Conservation (phyloP, 2,797 vertebrate species). For the Limosa lapponica region DNA sequence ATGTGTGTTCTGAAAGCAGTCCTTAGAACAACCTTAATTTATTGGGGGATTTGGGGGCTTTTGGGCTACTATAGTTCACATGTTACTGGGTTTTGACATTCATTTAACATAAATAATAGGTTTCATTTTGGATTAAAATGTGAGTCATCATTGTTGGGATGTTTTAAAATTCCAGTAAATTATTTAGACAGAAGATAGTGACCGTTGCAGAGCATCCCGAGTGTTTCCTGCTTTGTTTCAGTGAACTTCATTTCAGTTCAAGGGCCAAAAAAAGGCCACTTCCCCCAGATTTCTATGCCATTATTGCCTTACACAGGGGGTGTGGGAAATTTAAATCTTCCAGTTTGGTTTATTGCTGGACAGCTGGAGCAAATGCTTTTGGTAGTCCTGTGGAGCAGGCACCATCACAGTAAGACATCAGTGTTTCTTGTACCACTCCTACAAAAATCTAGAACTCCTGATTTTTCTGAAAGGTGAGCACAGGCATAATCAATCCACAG, state of each 20-base stretch:
- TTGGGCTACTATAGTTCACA: neutral
- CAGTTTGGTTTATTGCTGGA: neutral
- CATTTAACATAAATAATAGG: neutral
- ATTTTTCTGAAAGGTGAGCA: neutral
- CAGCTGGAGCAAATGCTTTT: neutral
- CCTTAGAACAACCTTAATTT: neutral
- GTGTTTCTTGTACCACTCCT: neutral
- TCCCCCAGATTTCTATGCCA: neutral
- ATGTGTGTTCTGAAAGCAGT: neutral
- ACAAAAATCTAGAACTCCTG: neutral
- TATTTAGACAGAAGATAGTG: neutral
- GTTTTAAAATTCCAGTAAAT: neutral
- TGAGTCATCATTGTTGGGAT: neutral
- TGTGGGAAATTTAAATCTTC: neutral
- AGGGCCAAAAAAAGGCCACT: neutral
- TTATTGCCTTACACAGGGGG: neutral
- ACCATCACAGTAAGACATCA: neutral
- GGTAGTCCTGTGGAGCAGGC: neutral
- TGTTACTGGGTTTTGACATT: neutral
- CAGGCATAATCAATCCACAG: neutral
- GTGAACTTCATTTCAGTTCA: neutral
- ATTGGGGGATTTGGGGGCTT: accelerated
- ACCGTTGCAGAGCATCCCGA: neutral
- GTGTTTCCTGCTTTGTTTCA: neutral
- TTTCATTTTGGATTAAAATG: neutral